Conservation (phyloP, 2,888 invertebrate species). For the Alloplasta piceator region DNA sequence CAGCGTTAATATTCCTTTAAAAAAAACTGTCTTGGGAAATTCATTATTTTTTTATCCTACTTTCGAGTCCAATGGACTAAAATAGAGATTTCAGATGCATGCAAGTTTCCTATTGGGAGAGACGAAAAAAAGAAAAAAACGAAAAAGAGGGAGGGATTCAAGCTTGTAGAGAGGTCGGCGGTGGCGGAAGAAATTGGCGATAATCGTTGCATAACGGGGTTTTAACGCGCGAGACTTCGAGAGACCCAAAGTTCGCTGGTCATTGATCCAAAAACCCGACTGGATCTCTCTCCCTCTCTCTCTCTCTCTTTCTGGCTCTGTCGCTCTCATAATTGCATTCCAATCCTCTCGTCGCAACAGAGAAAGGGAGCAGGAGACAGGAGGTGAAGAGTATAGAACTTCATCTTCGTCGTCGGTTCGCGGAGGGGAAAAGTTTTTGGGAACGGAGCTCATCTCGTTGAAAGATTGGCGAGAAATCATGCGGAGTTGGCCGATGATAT, state of each 20-base stretch:
- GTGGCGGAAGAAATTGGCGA: conserved; percentile 68
- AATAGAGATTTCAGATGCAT: too few species aligned
- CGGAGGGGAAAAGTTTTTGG: conserved; percentile 3
- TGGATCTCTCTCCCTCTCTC: conserved; percentile 70
- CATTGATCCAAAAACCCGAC: conserved; percentile 72
- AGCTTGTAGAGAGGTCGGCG: conserved; percentile 27
- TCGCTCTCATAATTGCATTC: conserved; percentile 7
- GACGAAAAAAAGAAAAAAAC: conserved; percentile 54
- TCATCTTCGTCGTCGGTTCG: conserved; percentile 10
- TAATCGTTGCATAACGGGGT: conserved; percentile 70
- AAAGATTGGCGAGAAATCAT: conserved; percentile 4
- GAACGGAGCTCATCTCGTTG: conserved; percentile 1
- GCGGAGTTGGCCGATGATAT: conserved; percentile 49
- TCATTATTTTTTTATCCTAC: too few species aligned
- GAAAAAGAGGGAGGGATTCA: conserved; percentile 3
- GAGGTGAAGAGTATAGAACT: too few species aligned
- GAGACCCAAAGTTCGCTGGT: conserved; percentile 65
- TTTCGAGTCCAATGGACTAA: too few species aligned
- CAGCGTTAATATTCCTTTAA: too few species aligned
- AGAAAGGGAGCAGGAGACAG: too few species aligned
- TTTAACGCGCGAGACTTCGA: conserved; percentile 68
- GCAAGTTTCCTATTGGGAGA: too few species aligned
- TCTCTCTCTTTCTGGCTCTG: conserved; percentile 10
- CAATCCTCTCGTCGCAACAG: not conserved
- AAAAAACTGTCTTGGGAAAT: too few species aligned